Percentiles rank a stretch among this genome's conserved stretches.
These are phyloP conservation scores for Iselma pallidipennis DNA, from an alignment of 2,888 invertebrate species.

Conservation along the genomic window DNA sequence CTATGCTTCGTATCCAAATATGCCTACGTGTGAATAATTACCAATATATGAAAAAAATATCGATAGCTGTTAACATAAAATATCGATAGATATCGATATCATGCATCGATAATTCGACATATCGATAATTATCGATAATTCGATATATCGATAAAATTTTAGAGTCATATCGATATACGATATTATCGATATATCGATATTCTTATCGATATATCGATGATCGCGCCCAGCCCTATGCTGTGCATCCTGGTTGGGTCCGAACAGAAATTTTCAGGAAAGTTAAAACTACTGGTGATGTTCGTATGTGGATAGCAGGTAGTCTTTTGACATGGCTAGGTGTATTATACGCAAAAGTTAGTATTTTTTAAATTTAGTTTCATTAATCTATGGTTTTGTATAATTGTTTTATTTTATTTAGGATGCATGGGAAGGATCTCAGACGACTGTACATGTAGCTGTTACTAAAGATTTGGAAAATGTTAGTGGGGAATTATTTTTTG, in stretches of 20 bases:
- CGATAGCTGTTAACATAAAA: too few species aligned
- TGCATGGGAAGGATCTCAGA: constrained; percentile 20
- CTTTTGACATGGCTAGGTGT: not conserved
- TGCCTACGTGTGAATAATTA: too few species aligned
- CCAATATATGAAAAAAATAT: too few species aligned
- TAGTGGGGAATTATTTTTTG: constrained; percentile 6
- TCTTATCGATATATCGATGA: too few species aligned
- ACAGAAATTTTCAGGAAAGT: constrained; percentile 19
- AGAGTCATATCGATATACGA: too few species aligned
- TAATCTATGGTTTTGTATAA: not conserved
- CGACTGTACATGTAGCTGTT: constrained; percentile 11
- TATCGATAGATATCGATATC: too few species aligned
- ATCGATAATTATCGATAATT: too few species aligned
- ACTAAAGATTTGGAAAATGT: not conserved
- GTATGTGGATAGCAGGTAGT: not conserved
- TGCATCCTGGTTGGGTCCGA: constrained; percentile 26
- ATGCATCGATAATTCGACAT: too few species aligned
- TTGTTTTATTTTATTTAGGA: not conserved
- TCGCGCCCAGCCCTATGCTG: too few species aligned
- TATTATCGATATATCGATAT: too few species aligned
- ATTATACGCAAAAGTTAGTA: not conserved
- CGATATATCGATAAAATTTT: too few species aligned
- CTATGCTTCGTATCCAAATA: too few species aligned
- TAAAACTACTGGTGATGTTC: not conserved
- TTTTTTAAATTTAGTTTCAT: not conserved